These are phyloP conservation scores for Pterocles orientalis DNA, from an alignment of 2,113 vertebrate species.

Conservation along the genomic window DNA sequence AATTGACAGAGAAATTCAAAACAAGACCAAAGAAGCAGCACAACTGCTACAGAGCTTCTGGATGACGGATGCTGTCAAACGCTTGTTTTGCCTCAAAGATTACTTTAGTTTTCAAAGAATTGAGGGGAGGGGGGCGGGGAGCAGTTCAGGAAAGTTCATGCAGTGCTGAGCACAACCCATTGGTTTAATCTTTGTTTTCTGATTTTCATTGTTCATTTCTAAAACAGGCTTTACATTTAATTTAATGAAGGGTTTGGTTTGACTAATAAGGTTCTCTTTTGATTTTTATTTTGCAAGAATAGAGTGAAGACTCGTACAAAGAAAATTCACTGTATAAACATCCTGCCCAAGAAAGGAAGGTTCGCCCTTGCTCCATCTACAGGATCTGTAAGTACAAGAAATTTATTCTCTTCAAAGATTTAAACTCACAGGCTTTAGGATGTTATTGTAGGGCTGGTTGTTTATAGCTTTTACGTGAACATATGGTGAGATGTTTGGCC, in stretches of 20 bases:
- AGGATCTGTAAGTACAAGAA: constrained; percentile 36
- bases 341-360: background rate
- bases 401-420: constrained; percentile 35
- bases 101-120: constrained; percentile 19
- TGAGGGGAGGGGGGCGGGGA: accelerated
- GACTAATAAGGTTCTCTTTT: constrained; percentile 53
- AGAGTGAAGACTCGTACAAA: constrained; percentile 25
- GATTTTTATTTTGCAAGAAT: constrained; percentile 28
- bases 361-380: background rate
- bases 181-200: background rate
- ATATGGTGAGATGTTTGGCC: background rate
- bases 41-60: background rate
- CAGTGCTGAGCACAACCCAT: background rate
- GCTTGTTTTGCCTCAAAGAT: constrained; percentile 12
- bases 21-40: background rate
- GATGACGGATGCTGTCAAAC: background rate
- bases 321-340: constrained; percentile 15
- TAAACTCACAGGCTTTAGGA: background rate
- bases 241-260: constrained; percentile 25
- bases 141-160: background rate
- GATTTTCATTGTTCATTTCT: constrained; percentile 38
- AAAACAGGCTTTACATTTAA: constrained; percentile 22
- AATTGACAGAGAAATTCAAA: constrained; percentile 31
- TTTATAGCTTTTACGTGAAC: background rate
- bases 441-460: background rate